Conservation (phyloP, 2,888 invertebrate genomes). For the Pollenia angustigena region DNA sequence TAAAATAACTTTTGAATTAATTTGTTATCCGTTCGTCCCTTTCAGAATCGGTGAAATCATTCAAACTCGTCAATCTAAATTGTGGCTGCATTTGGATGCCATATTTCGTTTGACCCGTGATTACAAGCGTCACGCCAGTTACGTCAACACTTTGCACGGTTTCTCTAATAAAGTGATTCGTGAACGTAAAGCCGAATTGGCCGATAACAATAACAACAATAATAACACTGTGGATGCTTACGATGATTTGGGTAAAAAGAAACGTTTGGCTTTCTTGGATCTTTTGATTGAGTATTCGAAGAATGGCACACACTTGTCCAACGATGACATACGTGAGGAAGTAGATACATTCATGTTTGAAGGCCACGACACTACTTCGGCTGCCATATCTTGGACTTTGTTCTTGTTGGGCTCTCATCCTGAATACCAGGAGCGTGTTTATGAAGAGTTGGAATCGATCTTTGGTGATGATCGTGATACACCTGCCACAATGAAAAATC, state of each 20-base stretch:
- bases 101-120: constrained; percentile 86
- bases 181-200: constrained; percentile 84
- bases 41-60: constrained; percentile 85
- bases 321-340: constrained; percentile 86
- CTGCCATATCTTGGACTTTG: constrained; percentile 84
- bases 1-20: too few species aligned
- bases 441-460: constrained; percentile 85
- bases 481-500: constrained; percentile 85
- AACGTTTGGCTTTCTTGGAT: constrained; percentile 86
- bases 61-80: constrained; percentile 85
- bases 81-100: constrained; percentile 87
- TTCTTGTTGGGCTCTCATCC: constrained; percentile 83
- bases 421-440: constrained; percentile 84
- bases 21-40: not conserved
- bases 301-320: constrained; percentile 84
- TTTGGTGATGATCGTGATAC: constrained; percentile 84
- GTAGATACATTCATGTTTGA: constrained; percentile 89
- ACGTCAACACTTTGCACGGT: constrained; percentile 84
- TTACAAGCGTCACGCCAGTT: constrained; percentile 85
- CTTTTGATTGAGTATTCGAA: constrained; percentile 86
- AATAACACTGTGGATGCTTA: constrained; percentile 79
- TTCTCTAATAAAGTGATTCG: constrained; percentile 85
- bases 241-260: constrained; percentile 84
- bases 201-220: constrained; percentile 78
- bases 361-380: constrained; percentile 85